Evolutionary conservation across 2,797 vertebrate genomes (phyloP).

Genomic region (Okamejei kenojei): DNA sequence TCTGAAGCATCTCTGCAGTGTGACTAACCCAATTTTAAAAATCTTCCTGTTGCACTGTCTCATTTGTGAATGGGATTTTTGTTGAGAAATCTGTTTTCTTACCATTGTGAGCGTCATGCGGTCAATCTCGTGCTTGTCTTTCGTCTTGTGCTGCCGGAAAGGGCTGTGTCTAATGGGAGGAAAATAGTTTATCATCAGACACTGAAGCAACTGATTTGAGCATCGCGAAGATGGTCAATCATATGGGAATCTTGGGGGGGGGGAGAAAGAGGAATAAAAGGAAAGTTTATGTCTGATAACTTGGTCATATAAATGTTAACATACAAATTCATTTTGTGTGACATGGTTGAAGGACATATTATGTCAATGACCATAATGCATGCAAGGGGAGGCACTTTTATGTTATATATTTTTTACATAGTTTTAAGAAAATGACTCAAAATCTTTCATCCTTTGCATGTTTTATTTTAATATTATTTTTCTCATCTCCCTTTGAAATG

Average conservation of each 20-base stretch:
- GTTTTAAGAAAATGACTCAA: background rate
- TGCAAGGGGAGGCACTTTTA: background rate
- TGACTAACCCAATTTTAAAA: background rate
- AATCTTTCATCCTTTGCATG: background rate
- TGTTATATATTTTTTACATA: background rate
- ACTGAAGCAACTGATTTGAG: background rate
- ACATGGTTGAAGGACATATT: background rate
- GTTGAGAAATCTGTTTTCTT: constrained; percentile 49
- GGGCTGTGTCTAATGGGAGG: constrained; percentile 78
- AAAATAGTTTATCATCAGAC: background rate
- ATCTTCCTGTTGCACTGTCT: no score
- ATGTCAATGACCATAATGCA: background rate
- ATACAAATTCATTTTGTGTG: background rate
- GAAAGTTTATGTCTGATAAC: background rate
- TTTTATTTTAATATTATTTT: background rate
- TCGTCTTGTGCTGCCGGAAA: constrained; percentile 98
- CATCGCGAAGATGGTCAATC: background rate
- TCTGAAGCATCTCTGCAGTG: background rate
- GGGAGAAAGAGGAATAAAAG: background rate
- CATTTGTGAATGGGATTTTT: constrained; percentile 9
- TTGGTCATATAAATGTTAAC: background rate
- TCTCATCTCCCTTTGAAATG: background rate
- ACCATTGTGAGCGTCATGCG: constrained; percentile 97
- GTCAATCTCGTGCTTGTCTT: constrained; percentile 98
- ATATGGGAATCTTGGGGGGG: background rate